Evolutionary conservation across 2,888 invertebrate species (phyloP).

Genomic region (Acanthococcus lagerstroemiae): DNA sequence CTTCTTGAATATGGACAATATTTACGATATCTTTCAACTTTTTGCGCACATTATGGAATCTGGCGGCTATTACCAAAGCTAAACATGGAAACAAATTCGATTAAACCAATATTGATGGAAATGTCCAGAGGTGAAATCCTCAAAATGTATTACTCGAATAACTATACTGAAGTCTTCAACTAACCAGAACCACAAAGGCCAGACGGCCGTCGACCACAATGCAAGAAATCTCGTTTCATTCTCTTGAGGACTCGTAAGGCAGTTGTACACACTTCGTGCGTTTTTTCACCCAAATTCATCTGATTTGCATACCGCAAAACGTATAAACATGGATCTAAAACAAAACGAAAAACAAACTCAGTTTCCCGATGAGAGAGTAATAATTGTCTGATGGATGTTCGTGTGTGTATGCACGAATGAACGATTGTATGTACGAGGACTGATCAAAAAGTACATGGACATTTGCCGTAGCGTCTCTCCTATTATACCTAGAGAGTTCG

Average conservation of each 20-base stretch:
- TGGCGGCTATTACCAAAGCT: constrained; percentile 84
- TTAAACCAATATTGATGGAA: neutral
- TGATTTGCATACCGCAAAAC: constrained; percentile 89
- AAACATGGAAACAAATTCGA: neutral
- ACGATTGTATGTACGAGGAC: too few relatives aligned
- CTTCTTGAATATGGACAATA: constrained; percentile 91
- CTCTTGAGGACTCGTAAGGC: constrained; percentile 86
- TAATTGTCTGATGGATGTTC: too few relatives aligned
- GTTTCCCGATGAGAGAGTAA: too few relatives aligned
- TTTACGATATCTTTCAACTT: constrained; percentile 79
- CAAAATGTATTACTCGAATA: neutral
- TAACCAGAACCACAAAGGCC: constrained; percentile 83
- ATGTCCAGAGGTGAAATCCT: neutral
- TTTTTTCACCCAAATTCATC: constrained; percentile 81
- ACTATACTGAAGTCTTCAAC: neutral
- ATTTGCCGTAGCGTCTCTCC: too few relatives aligned
- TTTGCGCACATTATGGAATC: constrained; percentile 83
- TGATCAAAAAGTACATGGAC: too few relatives aligned
- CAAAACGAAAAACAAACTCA: neutral
- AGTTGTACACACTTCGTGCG: constrained; percentile 89
- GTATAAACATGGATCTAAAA: constrained; percentile 80
- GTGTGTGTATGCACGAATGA: too few relatives aligned
- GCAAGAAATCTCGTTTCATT: constrained; percentile 97
- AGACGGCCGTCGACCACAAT: constrained; percentile 89
- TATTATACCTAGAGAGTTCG: too few relatives aligned